Base-by-base conservation (phyloP, 2,797 vertebrate genomes). In the Holocentrus rufus region DNA sequence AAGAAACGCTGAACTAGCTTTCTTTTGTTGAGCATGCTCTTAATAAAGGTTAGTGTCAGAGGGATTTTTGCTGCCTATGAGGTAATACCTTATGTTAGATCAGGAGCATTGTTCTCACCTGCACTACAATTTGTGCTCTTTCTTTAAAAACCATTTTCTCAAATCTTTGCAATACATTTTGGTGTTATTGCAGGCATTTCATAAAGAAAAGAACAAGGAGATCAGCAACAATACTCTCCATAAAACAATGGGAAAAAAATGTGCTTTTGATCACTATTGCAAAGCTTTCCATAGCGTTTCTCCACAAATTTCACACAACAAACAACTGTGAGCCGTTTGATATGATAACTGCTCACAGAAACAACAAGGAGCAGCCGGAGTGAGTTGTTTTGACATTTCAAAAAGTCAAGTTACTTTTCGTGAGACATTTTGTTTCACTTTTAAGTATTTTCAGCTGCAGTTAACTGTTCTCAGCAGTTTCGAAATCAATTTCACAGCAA, bases 31-130 rank as follows among this genome's bases (percentile, higher is more conserved):
- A 74, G 69, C 69, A 5, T 53, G 70, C 73, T 82, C 76, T 90
- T 88, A 83, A 88, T 86, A 91, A 89, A 90, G 72, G 85, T 84
- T 83, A 62, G 65, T 72, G 85, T 86, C 85, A 80, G 73, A 76
- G 42, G 84, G 58, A n/a, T 83, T 83, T 86, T 80, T 76, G 76
- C 74, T 77, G 59, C 50, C 73, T 81, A 57, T 77, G 68, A 79
- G 65, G 65, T 78, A 80, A 80, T 68, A 74, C 46, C 22, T 42
- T 20, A 44, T 14, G 31, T 75, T 60, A 72, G 69, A 69, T 57
- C 27, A n/a, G 61, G 53, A 71, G 23, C 65, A 69, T 78, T 82
- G 71, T 83, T 84, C 74, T 71, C 56, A 31, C 58, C 42, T 58
- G 1, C 23, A 36, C 47, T 52, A 70, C 56, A 72, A 65, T 85